Conservation (phyloP, 2,797 vertebrate genomes). For the Arctocebus calabarensis region DNA sequence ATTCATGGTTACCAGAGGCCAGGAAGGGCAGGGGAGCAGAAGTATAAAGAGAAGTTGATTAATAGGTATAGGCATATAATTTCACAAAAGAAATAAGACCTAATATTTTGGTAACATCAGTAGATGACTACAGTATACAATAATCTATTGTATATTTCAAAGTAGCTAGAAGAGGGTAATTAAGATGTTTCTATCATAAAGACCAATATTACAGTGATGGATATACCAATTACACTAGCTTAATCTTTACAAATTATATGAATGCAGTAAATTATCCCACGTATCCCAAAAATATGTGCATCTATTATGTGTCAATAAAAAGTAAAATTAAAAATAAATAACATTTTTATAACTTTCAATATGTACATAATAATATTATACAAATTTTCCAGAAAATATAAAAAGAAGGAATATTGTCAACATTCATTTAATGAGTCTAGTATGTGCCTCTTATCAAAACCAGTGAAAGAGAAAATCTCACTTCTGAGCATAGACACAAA, state of each 20-base stretch:
- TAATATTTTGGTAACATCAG: background rate
- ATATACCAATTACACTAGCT: background rate
- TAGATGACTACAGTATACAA: background rate
- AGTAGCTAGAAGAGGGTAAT: background rate
- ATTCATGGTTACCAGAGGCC: background rate
- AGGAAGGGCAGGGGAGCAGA: background rate
- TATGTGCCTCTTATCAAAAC: background rate
- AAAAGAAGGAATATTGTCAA: background rate
- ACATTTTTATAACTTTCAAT: background rate
- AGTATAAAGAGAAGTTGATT: background rate
- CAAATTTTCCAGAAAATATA: background rate
- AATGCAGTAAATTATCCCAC: background rate
- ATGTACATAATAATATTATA: background rate
- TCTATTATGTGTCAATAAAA: no score
- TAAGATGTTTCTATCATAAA: background rate
- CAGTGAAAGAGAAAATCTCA: background rate
- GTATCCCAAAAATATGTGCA: background rate
- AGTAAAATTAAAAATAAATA: background rate
- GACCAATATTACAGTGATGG: background rate
- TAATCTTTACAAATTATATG: background rate
- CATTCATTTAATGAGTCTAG: background rate
- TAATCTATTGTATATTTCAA: background rate
- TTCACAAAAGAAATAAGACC: background rate
- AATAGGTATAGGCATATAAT: background rate
- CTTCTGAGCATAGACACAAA: background rate